A percentile compares a stretch with the other conserved stretches of the same genome.
Conservation (phyloP, 30 jellyfish, hydroid and myxozoan species). For the Hydractinia echinata region DNA sequence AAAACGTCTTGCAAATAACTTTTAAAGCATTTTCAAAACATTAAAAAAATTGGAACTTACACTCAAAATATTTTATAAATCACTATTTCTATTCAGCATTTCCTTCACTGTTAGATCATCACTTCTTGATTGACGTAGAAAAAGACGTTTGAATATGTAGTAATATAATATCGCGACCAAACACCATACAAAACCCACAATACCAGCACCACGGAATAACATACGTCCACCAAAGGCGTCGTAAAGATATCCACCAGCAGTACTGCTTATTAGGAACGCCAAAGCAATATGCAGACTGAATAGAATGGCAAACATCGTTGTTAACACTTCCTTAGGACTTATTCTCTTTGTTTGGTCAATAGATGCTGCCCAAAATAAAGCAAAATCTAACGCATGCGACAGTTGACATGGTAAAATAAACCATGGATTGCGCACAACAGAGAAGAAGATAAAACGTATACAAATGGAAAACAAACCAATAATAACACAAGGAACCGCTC, state of each 20-base stretch:
- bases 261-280: conserved; percentile 42
- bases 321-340: conserved; percentile 48
- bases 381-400: conserved; percentile 61
- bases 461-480: conserved; percentile 30
- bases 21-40: no score
- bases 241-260: conserved; percentile 51
- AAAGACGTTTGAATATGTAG: background rate
- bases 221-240: conserved; percentile 51
- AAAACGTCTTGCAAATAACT: no score
- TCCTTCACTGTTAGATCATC: no score
- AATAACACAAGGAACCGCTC: conserved; percentile 27
- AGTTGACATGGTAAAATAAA: conserved; percentile 46
- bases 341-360: conserved; percentile 35
- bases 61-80: no score
- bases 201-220: conserved; percentile 42
- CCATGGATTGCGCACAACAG: conserved; percentile 60
- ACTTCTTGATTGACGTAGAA: no score
- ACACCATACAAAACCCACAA: conserved; percentile 46
- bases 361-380: conserved; percentile 74
- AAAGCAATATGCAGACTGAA: conserved; percentile 54
- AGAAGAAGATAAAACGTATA: conserved; percentile 41
- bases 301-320: conserved; percentile 53
- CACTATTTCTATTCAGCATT: no score
- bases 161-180: conserved; percentile 7
- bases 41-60: no score